Conservation (phyloP, 2,113 vertebrate species). For the Anoura caudifer region DNA sequence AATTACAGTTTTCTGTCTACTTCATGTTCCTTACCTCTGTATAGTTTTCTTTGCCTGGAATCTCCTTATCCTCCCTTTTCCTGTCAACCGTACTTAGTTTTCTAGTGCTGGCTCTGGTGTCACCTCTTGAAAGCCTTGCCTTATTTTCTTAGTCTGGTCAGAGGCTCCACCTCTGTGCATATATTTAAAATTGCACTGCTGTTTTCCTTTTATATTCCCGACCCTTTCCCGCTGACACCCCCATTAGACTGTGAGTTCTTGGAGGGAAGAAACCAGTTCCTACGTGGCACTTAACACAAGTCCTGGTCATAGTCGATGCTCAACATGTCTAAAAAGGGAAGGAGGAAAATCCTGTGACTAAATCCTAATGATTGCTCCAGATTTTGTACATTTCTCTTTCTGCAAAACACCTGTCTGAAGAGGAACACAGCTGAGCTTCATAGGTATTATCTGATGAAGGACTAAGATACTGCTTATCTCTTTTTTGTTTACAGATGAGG, state of each 20-base stretch:
- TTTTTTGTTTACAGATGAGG: conserved; percentile 25
- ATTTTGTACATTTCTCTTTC: neutral
- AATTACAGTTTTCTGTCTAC: neutral
- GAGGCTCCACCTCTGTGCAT: neutral
- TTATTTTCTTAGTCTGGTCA: neutral
- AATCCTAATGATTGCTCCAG: neutral
- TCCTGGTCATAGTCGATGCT: neutral
- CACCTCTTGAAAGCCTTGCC: neutral
- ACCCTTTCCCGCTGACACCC: neutral
- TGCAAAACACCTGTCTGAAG: neutral
- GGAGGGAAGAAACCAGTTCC: neutral
- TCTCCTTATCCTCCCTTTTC: neutral
- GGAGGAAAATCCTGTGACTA: neutral
- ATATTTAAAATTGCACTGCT: neutral
- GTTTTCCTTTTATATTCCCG: neutral
- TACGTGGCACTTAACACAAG: neutral
- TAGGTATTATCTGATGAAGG: neutral
- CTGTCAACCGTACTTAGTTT: neutral
- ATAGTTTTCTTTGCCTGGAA: neutral
- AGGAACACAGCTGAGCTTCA: neutral
- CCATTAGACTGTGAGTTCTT: neutral
- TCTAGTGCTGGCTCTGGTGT: neutral
- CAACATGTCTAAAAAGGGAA: neutral
- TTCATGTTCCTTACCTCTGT: neutral
- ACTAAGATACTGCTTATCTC: neutral